phyloP scores from a whole-genome alignment of 2,797 vertebrate genomes.

The Intellagama lesueurii region DNA sequence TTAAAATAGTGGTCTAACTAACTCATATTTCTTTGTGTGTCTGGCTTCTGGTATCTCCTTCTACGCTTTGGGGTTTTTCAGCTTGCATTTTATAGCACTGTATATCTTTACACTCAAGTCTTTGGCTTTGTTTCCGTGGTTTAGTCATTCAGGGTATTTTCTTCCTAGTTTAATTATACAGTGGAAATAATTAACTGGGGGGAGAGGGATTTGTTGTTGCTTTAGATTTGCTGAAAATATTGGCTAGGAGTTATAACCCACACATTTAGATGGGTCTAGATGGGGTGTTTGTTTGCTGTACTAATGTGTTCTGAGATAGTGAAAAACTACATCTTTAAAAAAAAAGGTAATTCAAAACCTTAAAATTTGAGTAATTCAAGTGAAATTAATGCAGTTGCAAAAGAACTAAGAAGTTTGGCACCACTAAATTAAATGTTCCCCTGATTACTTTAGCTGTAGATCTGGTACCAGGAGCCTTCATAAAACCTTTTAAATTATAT shows the following conservation, averaged over 20 bases:
- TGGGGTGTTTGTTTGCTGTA: not conserved
- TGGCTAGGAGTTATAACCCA: not conserved
- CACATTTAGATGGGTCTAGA: not conserved
- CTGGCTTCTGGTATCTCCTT: not conserved
- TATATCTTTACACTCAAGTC: not conserved
- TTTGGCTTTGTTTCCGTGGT: not conserved
- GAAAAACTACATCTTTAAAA: not conserved
- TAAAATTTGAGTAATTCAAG: not conserved
- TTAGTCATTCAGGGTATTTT: not conserved
- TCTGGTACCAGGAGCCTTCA: not conserved
- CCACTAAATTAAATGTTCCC: not conserved
- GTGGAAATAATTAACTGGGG: not conserved
- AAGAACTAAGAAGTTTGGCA: not conserved
- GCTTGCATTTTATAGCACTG: not conserved
- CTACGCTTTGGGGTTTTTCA: not conserved
- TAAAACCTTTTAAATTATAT: not conserved
- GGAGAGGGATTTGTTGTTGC: not conserved
- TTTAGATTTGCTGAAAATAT: not conserved
- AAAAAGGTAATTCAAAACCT: not conserved
- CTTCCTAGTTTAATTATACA: not conserved
- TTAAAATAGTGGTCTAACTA: not conserved
- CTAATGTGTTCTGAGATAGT: not conserved
- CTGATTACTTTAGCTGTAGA: not conserved
- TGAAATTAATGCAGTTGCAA: not conserved
- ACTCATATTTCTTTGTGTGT: not conserved